phyloP scores from a whole-genome alignment of 1,140 invertebrate species.

The Danaus plexippus region DNA sequence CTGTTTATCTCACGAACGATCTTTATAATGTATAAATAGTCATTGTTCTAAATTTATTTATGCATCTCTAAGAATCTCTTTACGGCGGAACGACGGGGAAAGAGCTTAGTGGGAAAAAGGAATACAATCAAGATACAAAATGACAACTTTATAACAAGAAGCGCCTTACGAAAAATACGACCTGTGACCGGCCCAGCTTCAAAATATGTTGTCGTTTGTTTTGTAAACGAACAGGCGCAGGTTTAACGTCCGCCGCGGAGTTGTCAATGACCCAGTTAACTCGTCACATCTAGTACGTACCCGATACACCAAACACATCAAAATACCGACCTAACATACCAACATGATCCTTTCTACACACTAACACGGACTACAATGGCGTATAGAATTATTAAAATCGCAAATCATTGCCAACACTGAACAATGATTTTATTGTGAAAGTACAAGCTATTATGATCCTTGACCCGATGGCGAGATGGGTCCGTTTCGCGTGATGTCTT shows the following conservation, averaged over 20 bases:
- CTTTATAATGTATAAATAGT: too few species aligned
- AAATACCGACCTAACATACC: constrained; percentile 2
- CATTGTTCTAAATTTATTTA: too few species aligned
- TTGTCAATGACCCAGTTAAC: constrained; percentile 21
- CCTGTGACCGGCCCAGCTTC: too few species aligned
- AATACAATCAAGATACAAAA: too few species aligned
- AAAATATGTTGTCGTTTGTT: constrained; percentile 1
- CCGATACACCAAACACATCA: background rate
- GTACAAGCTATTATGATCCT: constrained; percentile 5
- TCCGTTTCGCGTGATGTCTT: constrained; percentile 1
- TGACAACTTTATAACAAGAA: too few species aligned
- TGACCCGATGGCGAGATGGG: background rate
- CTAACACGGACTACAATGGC: constrained; percentile 2
- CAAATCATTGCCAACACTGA: constrained; percentile 1
- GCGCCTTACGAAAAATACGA: too few species aligned
- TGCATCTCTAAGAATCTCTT: too few species aligned
- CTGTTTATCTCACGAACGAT: too few species aligned
- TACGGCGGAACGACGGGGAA: too few species aligned
- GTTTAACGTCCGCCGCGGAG: constrained; percentile 9
- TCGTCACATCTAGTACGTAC: constrained; percentile 14
- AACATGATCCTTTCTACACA: constrained; percentile 4
- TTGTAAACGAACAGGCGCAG: constrained; percentile 8
- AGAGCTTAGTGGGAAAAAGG: too few species aligned
- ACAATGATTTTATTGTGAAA: constrained; percentile 6
- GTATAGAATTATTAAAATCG: background rate